A percentile compares a stretch with the other conserved stretches of the same genome.
These are phyloP conservation scores for Trichoplusia ni DNA, from an alignment of 1,140 invertebrate genomes.

Conservation along the genomic window DNA sequence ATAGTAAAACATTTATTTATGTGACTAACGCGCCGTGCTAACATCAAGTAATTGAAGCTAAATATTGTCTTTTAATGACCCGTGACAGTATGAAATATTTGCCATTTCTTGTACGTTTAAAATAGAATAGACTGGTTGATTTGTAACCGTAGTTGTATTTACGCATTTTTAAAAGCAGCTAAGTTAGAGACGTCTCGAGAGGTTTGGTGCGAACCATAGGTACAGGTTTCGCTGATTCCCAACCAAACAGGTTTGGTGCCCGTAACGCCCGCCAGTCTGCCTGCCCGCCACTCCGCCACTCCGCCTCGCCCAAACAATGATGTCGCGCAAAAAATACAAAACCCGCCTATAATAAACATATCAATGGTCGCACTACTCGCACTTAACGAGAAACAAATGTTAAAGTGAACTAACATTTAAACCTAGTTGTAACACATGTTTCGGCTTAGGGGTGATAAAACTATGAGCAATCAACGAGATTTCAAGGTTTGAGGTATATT, in stretches of 20 bases:
- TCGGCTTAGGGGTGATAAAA: neutral
- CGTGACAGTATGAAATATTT: no score
- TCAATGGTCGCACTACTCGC: slow-evolving; percentile 50
- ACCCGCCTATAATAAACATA: slow-evolving; percentile 50
- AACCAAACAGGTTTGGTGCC: slow-evolving; percentile 59
- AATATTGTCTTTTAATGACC: neutral
- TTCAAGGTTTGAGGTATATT: slow-evolving; percentile 13
- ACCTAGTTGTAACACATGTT: slow-evolving; percentile 8
- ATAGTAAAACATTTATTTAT: slow-evolving; percentile 29
- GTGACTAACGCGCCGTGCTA: slow-evolving; percentile 11
- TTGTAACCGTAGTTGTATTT: neutral
- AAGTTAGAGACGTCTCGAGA: slow-evolving; percentile 9
- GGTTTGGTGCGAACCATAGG: slow-evolving; percentile 18
- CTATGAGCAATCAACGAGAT: neutral
- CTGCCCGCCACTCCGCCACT: slow-evolving; percentile 66
- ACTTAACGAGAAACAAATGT: slow-evolving; percentile 27
- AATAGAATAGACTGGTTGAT: neutral
- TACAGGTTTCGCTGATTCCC: slow-evolving; percentile 40
- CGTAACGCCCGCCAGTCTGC: slow-evolving; percentile 71
- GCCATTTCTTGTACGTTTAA: neutral
- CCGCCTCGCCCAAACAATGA: slow-evolving; percentile 56
- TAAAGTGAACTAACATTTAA: slow-evolving; percentile 24
- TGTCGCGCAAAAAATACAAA: slow-evolving; percentile 51
- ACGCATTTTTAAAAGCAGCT: slow-evolving; percentile 3
- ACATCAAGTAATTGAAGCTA: slow-evolving; percentile 5